phyloP scores from a whole-genome alignment of 1,140 invertebrate genomes.

The Ceratina calcarata region DNA sequence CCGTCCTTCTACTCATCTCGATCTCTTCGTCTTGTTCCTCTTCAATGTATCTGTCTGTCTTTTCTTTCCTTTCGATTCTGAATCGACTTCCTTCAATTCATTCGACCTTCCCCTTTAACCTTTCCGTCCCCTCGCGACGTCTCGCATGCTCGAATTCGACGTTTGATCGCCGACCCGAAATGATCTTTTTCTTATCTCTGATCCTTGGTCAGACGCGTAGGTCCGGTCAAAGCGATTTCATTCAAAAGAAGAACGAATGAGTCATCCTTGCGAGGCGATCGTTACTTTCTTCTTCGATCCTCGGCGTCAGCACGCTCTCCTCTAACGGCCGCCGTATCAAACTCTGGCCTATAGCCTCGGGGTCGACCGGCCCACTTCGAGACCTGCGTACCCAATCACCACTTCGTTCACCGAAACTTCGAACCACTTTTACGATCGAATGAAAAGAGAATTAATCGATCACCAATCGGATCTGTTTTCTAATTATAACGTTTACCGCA shows the following conservation, averaged over 20 bases:
- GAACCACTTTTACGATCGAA: no score
- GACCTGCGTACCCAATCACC: no score
- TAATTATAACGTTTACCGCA: no score
- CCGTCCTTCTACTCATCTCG: conserved; percentile 67
- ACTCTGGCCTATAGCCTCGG: conserved; percentile 61
- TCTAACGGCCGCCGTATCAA: conserved; percentile 23
- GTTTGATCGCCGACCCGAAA: background rate
- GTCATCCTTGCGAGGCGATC: conserved; percentile 5
- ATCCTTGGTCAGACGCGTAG: background rate
- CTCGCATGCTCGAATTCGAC: conserved; percentile 12
- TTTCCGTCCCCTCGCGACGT: conserved; percentile 3
- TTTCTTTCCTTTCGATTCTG: no score
- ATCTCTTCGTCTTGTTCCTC: no score
- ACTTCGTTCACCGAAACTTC: no score
- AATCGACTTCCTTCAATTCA: conserved; percentile 6
- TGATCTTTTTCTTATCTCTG: background rate
- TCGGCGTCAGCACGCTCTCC: background rate
- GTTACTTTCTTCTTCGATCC: conserved; percentile 26
- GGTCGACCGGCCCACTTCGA: conserved; percentile 56
- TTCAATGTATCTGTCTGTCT: no score
- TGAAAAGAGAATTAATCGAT: no score
- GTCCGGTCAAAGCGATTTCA: background rate
- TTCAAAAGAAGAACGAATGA: conserved; percentile 5
- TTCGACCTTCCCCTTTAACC: conserved; percentile 12
- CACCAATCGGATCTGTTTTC: no score